phyloP scores from a whole-genome alignment of 2,797 vertebrate species.

The Dipus sagitta region DNA sequence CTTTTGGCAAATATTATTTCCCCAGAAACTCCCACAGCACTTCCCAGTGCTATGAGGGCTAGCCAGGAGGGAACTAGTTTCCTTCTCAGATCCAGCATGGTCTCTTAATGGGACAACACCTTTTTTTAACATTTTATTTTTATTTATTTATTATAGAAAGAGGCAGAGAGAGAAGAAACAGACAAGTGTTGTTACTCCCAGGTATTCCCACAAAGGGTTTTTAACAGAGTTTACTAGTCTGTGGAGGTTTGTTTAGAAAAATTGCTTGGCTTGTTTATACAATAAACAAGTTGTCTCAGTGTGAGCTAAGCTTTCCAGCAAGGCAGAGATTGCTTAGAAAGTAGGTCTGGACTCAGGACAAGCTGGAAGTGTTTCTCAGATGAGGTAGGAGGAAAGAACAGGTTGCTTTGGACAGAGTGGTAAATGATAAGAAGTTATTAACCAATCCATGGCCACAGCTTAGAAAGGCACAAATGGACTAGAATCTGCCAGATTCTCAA shows the following conservation, averaged over 20 bases:
- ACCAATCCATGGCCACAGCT: neutral
- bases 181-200: conserved; percentile 2
- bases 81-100: no score
- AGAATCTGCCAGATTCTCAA: neutral
- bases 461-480: neutral
- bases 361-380: conserved; percentile 38
- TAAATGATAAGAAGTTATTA: neutral
- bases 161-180: neutral
- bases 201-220: conserved; percentile 24
- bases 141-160: no score
- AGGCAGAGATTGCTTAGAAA: conserved; percentile 29
- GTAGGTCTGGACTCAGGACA: conserved; percentile 1
- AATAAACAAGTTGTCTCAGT: conserved; percentile 37
- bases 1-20: no score
- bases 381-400: neutral
- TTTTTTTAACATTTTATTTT: no score
- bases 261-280: conserved; percentile 38
- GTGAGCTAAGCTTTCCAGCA: neutral
- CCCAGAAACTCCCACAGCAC: no score
- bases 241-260: conserved; percentile 40
- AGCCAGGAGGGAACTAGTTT: no score
- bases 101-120: no score
- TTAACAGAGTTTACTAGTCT: conserved; percentile 8
- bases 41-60: no score
- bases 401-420: neutral